A percentile compares a stretch with the other conserved stretches of the same genome.
These are phyloP conservation scores for Rhabdomys dilectus DNA, from an alignment of 2,113 vertebrate species.

Conservation along the genomic window DNA sequence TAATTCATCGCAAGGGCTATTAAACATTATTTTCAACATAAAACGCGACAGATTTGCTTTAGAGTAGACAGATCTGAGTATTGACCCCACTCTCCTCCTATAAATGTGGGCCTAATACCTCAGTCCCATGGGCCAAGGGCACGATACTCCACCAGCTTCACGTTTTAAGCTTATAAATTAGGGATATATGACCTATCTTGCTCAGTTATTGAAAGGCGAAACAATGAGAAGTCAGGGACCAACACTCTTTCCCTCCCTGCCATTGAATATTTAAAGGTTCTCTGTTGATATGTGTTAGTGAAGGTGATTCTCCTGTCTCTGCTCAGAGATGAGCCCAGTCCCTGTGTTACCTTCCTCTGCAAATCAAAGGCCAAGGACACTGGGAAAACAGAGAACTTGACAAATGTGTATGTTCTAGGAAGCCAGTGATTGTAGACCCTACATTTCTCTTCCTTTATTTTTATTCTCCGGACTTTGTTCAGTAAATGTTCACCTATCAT, in stretches of 20 bases:
- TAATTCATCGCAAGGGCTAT: not conserved
- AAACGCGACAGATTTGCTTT: not conserved
- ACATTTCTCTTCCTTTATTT: not conserved
- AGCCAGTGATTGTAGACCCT: not conserved
- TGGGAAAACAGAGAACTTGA: not conserved
- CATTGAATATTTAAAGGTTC: conserved; percentile 3
- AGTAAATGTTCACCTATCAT: not conserved
- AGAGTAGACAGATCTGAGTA: not conserved
- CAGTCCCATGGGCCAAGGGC: not conserved
- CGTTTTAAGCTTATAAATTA: not conserved
- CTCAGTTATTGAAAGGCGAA: not conserved
- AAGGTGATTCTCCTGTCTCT: conserved; percentile 13
- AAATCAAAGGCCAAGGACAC: not conserved
- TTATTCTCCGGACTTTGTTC: not conserved
- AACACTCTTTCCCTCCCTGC: not conserved
- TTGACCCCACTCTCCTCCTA: not conserved
- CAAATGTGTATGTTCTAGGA: not conserved
- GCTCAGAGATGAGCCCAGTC: not conserved
- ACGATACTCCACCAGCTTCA: not conserved
- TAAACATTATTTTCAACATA: not conserved
- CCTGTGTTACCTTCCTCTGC: not conserved
- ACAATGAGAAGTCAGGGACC: not conserved
- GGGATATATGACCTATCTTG: not conserved
- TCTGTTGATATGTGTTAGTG: not conserved
- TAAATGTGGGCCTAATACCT: not conserved